These are phyloP conservation scores for Indicator indicator DNA, from an alignment of 2,113 vertebrate genomes.

Conservation along the genomic window DNA sequence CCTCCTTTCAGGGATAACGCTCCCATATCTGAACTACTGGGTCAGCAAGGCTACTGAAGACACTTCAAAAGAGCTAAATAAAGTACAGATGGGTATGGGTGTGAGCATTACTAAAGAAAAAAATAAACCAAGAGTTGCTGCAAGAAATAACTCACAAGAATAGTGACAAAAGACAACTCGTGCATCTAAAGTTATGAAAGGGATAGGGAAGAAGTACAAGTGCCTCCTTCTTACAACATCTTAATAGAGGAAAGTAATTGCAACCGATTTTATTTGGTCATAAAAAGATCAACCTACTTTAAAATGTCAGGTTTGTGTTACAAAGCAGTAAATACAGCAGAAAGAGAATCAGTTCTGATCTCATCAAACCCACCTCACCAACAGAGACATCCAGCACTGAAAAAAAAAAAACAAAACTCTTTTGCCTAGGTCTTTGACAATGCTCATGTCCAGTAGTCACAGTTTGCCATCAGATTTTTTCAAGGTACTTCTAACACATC, in stretches of 20 bases:
- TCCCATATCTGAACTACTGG: neutral
- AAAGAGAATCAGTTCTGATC: neutral
- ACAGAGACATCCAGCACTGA: neutral
- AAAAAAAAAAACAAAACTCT: neutral
- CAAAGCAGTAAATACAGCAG: neutral
- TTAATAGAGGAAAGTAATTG: neutral
- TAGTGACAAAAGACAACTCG: neutral
- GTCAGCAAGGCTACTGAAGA: neutral
- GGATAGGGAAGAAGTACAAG: rapidly evolving
- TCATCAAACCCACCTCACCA: neutral
- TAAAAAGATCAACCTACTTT: neutral
- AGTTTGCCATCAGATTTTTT: neutral
- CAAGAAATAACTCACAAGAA: neutral
- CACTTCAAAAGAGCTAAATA: neutral
- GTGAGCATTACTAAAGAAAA: neutral
- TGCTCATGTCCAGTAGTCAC: neutral
- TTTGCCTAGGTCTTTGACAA: neutral
- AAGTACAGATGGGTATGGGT: neutral
- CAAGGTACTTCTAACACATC: neutral
- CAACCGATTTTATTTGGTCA: neutral
- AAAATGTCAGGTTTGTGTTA: neutral
- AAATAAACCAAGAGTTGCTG: neutral
- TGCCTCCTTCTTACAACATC: neutral
- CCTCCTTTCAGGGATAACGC: neutral
- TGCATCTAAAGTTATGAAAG: neutral